A percentile compares a stretch with the other conserved stretches of the same genome.
Conservation (phyloP, 2,113 vertebrate genomes). For the Python bivittatus region DNA sequence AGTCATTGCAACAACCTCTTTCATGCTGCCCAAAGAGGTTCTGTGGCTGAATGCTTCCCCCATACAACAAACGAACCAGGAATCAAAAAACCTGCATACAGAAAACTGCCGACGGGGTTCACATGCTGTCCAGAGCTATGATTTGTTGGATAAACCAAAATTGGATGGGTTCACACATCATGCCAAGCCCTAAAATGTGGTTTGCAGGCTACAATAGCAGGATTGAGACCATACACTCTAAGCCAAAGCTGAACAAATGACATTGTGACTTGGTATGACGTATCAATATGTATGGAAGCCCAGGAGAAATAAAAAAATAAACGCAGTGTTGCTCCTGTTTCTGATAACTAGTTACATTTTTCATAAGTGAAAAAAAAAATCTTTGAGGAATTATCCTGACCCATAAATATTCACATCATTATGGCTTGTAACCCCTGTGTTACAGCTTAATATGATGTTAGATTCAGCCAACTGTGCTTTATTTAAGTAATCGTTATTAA, state of each 20-base stretch:
- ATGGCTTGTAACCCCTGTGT: neutral
- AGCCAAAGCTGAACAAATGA: neutral
- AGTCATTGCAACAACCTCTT: too few species aligned
- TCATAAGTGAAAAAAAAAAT: too few species aligned
- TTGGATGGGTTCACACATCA: neutral
- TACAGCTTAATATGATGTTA: neutral
- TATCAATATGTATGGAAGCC: neutral
- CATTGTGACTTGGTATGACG: neutral
- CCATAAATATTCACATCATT: neutral
- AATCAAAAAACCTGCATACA: neutral
- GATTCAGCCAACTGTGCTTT: neutral
- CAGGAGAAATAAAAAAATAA: neutral
- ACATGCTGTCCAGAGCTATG: neutral
- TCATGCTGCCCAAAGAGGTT: neutral
- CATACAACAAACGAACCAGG: neutral
- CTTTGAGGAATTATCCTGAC: neutral
- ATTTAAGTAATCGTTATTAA: neutral
- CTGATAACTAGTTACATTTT: neutral
- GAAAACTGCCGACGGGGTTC: neutral
- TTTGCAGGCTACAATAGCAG: neutral
- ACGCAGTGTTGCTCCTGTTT: neutral
- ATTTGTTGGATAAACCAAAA: neutral
- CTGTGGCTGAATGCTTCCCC: neutral
- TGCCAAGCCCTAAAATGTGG: neutral
- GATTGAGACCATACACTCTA: neutral